Conservation (phyloP, 2,113 vertebrate genomes). For the Trinectes maculatus region DNA sequence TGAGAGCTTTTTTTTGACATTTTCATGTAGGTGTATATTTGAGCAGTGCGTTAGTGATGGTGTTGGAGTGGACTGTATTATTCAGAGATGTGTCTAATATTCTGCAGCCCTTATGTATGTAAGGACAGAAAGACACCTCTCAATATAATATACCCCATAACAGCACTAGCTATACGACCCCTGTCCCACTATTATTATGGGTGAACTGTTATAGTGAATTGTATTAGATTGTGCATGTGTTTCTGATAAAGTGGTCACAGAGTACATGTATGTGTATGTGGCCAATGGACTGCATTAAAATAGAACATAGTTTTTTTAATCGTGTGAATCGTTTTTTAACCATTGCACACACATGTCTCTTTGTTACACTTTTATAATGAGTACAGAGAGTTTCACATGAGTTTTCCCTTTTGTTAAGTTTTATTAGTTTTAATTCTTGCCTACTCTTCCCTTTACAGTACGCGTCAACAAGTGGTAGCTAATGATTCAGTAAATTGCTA, state of each 20-base stretch:
- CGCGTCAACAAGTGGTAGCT: conserved; percentile 3
- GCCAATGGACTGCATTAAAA: not conserved
- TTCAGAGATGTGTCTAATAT: not conserved
- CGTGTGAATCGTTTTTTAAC: too few relatives aligned
- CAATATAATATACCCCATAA: not conserved
- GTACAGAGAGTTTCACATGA: not conserved
- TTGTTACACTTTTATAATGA: too few relatives aligned
- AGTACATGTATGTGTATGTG: not conserved
- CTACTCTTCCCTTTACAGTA: not conserved
- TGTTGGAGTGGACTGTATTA: not conserved
- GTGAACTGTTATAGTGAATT: not conserved
- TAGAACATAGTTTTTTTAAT: too few relatives aligned
- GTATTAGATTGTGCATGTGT: not conserved
- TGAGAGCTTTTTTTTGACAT: not conserved
- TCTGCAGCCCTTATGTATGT: not conserved
- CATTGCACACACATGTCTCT: too few relatives aligned
- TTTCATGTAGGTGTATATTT: not conserved
- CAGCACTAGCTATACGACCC: not conserved
- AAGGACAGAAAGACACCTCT: too few relatives aligned
- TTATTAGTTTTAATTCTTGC: not conserved
- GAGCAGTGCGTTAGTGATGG: not conserved
- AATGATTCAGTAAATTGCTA: too few relatives aligned
- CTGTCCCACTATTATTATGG: not conserved
- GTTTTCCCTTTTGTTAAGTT: not conserved
- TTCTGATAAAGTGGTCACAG: not conserved